Evolutionary conservation across 2,797 vertebrate genomes (phyloP).

Genomic region (Bovichtus diacanthus): DNA sequence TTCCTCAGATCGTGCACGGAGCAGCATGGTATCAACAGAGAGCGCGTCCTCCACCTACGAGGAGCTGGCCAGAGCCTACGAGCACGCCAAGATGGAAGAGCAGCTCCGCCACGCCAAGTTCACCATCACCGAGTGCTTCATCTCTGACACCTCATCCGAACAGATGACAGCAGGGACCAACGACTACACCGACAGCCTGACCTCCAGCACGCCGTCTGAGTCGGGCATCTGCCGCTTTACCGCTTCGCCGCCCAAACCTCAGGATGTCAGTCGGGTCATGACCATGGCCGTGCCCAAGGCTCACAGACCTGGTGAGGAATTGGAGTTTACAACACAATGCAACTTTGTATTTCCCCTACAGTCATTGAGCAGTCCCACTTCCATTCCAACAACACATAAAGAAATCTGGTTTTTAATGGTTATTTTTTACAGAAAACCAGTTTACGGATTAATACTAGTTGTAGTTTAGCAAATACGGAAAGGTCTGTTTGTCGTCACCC

Average conservation of each 20-base stretch:
- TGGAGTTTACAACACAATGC: neutral
- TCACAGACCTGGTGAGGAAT: conserved; percentile 95
- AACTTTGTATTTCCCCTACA: neutral
- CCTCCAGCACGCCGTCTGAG: conserved; percentile 98
- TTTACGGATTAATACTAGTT: neutral
- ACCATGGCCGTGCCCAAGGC: conserved; percentile 99
- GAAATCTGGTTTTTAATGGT: too few species aligned
- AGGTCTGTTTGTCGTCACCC: neutral
- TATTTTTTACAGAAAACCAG: neutral
- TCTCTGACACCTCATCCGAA: conserved; percentile 98
- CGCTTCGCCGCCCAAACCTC: conserved; percentile 97
- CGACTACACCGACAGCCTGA: conserved; percentile 98
- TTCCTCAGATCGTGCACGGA: conserved; percentile 93
- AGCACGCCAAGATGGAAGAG: conserved; percentile 99
- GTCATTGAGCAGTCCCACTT: neutral
- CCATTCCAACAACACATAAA: neutral
- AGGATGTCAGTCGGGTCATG: conserved; percentile 95
- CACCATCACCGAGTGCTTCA: conserved; percentile 99
- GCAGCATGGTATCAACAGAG: conserved; percentile 99
- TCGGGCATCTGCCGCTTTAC: conserved; percentile 99
- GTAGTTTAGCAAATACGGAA: neutral
- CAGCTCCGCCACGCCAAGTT: conserved; percentile 99
- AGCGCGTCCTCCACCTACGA: conserved; percentile 99
- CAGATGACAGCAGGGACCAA: conserved; percentile 99
- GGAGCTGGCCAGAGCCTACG: conserved; percentile 97